Evolutionary conservation across 2,797 vertebrate genomes (phyloP), one percentile per base, ranked within the genome.

Genomic region (Hirundo rustica): DNA sequence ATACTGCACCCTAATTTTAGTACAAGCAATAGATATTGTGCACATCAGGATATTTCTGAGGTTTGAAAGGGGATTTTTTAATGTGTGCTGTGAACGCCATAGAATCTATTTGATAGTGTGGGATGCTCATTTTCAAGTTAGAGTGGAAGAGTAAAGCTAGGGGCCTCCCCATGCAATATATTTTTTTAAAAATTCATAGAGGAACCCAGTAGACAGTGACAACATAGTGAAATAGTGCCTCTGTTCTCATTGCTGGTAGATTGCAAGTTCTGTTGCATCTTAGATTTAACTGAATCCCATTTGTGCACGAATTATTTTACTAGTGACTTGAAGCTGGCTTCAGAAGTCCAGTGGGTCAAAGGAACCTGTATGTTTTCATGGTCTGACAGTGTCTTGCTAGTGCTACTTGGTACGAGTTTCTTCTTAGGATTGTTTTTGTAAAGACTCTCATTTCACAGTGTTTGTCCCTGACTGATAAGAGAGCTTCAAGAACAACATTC

Each of bases 391-490:
- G 32, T 65, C 25, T 71, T 90, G 50, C 51, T 82, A 7, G 0
- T 40, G 40, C 77, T 79, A 11, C 26, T 88, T 76, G 38, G 36
- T 65, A 34, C 11, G 54, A 40, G 23, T 42, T 83, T 64, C 65
- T 78, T 85, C 60, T 93, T 88, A 54, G 57, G 67, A 87, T 88
- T n/a, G 8, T 58, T 93, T 82, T 61, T 58, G 42, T 61, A 21
- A 47, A 81, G n/a, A 25, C 16, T 75, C 13, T 54, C 19, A 6
- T 23, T 78, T 93, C 26, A 36, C 55, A 30, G 12, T 70, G 34
- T 58, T 94, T 92, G 80, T 77, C 80, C 71, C 84, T 91, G 50
- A 50, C 48, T 92, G 89, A 71, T 78, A 74, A 84, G 64, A 65
- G 25, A 76, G 45, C 45, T 50, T 85, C 34, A 32, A 53, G 25